Conservation (phyloP, 2,797 vertebrate species). For the Carduelis carduelis region DNA sequence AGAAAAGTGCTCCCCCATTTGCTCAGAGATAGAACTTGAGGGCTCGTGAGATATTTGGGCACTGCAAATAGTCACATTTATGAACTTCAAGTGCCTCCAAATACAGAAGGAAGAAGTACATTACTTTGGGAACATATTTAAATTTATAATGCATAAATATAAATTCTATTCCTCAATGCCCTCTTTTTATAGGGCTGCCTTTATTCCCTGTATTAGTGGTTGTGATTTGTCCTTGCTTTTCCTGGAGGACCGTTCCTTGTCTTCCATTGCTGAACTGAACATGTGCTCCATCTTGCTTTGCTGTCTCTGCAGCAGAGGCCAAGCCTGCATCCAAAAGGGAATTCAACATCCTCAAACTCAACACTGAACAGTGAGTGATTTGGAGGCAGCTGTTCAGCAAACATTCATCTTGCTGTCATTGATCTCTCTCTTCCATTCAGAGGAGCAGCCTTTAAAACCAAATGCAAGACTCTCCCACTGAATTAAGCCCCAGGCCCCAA, state of each 20-base stretch:
- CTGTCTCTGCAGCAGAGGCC: not conserved
- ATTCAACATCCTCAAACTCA: not conserved
- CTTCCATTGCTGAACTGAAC: not conserved
- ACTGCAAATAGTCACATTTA: slow-evolving; percentile 8
- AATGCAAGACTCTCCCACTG: not conserved
- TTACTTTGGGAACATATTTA: not conserved
- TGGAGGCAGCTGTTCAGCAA: not conserved
- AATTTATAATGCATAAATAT: not conserved
- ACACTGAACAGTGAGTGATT: not conserved
- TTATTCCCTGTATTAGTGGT: not conserved
- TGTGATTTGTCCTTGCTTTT: not conserved
- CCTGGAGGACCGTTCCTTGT: not conserved
- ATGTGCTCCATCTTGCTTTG: not conserved
- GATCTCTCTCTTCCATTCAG: not conserved
- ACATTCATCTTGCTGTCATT: not conserved
- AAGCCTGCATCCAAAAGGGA: not conserved
- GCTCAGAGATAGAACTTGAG: not conserved
- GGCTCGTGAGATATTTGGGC: not conserved
- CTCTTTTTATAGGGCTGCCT: not conserved
- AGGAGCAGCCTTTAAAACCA: not conserved
- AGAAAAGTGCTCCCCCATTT: not conserved
- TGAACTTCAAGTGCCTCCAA: not conserved
- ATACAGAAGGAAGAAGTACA: not conserved
- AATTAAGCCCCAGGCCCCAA: not conserved
- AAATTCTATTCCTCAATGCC: not conserved